A percentile compares a stretch with the other conserved stretches of the same genome.
Conservation (phyloP, 2,888 invertebrate genomes). For the Drosophila suboccidentalis region DNA sequence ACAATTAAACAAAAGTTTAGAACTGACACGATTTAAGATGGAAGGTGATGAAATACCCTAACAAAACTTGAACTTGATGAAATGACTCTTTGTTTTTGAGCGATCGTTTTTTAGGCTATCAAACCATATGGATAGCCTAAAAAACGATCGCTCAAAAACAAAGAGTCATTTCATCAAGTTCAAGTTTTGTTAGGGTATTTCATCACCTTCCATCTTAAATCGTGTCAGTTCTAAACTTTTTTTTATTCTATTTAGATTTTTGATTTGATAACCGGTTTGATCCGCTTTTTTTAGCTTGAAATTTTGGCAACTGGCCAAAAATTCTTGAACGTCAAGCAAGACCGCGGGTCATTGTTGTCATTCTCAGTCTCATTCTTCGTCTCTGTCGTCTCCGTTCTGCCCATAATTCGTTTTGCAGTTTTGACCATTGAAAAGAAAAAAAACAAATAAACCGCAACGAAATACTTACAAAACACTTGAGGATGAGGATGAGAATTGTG, state of each 20-base stretch:
- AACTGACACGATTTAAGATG: not conserved
- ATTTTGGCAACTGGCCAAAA: slow-evolving; percentile 64
- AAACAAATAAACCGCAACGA: slow-evolving; percentile 2
- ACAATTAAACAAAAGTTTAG: slow-evolving; percentile 4
- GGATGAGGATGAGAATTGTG: slow-evolving; percentile 11
- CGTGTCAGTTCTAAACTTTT: slow-evolving; percentile 3
- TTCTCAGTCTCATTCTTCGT: slow-evolving; percentile 37
- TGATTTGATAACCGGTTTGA: slow-evolving; percentile 55
- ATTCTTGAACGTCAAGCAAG: slow-evolving; percentile 44
- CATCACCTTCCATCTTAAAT: slow-evolving; percentile 4
- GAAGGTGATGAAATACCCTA: slow-evolving; percentile 13
- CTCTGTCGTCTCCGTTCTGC: not conserved
- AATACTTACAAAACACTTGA: slow-evolving; percentile 26
- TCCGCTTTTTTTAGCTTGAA: slow-evolving; percentile 39
- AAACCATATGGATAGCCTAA: not conserved
- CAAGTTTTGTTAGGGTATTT: not conserved
- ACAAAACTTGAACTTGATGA: not conserved
- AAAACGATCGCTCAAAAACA: not conserved
- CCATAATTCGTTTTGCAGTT: slow-evolving; percentile 3
- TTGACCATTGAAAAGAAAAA: slow-evolving; percentile 29
- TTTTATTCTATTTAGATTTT: slow-evolving; percentile 30
- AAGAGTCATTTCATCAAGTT: not conserved
- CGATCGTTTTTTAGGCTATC: not conserved
- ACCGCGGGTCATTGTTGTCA: slow-evolving; percentile 71
- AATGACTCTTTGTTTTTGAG: not conserved